Evolutionary conservation across 2,888 invertebrate species (phyloP), one percentile per base, ranked within the genome.

Genomic region (Epinotia nisella): DNA sequence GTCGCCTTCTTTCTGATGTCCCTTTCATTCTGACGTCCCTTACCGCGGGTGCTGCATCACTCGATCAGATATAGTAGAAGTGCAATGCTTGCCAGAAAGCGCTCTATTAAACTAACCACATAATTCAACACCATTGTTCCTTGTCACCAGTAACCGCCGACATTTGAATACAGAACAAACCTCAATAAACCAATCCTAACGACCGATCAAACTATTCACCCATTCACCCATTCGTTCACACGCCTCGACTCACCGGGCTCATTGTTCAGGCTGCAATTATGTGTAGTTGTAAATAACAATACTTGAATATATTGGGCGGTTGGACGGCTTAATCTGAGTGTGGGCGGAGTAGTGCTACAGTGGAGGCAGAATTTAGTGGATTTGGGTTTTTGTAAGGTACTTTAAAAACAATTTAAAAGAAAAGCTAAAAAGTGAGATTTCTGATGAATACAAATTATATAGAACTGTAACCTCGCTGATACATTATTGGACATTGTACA

Each of bases 271-370:
- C 29, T 35, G 41, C 59, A 59, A 59, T 58, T 45, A 68, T 59
- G 45, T 76, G 70, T 71, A 74, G 75, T 64, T 73, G 75, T 77
- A 79, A 78, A 81, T 81, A 79, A 82, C 68, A 77, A 78, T 78
- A 76, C 78, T 77, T 73, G 76, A 53, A 59, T 56, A 55, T 56
- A 55, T 70, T 45, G 62, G 70, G 74, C 60, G 65, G 74, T 39
- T 66, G 70, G 68, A 79, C 77, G 76, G 76, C 81, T 82, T 74
- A 81, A 81, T 81, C 76, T 70, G 2, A 1, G 41, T 41, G 73
- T 73, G 73, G 73, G 73, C 68, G 73, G 51, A 39, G 64, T 21
- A 11, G 58, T 59, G 51, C 73, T 13, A 73, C 68, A 73, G 29
- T 73, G 73, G 24, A 51, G 4, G n/a, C 68, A 53, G 24, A 60